Evolutionary conservation across 1,140 invertebrate species (phyloP), one percentile per base, ranked within the genome.

Genomic region (Dermatophagoides farinae): DNA sequence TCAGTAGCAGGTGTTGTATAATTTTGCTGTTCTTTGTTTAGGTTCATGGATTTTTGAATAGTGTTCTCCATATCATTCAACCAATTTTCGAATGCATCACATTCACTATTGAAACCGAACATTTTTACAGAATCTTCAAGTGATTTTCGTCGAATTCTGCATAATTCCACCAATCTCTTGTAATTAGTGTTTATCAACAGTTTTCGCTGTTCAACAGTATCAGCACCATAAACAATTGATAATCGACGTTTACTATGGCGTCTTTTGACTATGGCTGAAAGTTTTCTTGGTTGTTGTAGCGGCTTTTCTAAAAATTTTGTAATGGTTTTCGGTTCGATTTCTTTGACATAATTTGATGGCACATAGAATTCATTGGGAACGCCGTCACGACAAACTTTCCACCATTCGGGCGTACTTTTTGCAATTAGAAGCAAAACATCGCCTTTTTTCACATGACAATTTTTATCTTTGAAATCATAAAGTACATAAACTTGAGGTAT

Each of bases 391-490:
- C 90, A 76, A 6, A 97, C 86, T 66, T 86, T 88, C 95, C 95
- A 98, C 93, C 95, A 98, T 71, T 98, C 95, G 0, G 82, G 79
- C 72, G 97, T 97, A 0, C 88, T 95, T 74, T 93, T 92, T 67
- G 85, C 88, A 50, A 97, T 76, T 1, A 98, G 74, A 67, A 92
- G 84, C 84, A 97, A 70, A 66, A 85, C 81, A 73, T 93, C 89
- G 60, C 87, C 88, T 74, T 96, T 97, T 6, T 75, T 75, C 78
- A 95, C 88, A 75, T 96, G 88, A n/a, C 88, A 89, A 31, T 61
- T 46, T 68, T 95, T 87, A 0, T 90, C 91, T 64, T 78, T 82
- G 76, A 93, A 97, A 2, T 85, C 79, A 73, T 96, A 97, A 23
- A 92, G 72, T 47, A 76, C 77, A 61, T 74, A 83, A 18, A 93